phyloP scores from a whole-genome alignment of 1,140 invertebrate genomes.

The Stegodyphus mimosarum region DNA sequence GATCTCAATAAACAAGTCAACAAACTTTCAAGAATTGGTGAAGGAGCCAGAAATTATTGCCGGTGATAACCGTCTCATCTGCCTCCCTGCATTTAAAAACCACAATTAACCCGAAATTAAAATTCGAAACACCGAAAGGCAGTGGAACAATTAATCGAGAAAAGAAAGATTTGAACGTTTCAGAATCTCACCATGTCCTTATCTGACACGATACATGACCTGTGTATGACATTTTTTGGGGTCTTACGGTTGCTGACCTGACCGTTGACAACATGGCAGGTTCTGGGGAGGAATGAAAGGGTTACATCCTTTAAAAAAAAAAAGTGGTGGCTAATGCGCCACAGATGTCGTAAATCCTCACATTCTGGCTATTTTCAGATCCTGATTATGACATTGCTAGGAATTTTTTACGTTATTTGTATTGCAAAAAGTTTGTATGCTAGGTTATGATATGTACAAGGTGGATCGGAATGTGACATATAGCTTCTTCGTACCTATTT shows the following conservation, averaged over 20 bases:
- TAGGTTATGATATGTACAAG: not conserved
- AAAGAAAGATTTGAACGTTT: not conserved
- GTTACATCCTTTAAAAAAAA: not conserved
- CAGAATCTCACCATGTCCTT: not conserved
- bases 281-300: conserved; percentile 6
- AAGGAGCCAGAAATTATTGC: not conserved
- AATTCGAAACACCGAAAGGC: conserved; percentile 15
- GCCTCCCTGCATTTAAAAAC: conserved; percentile 25
- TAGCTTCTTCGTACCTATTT: not conserved
- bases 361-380: not conserved
- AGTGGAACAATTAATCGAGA: not conserved
- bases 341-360: conserved; percentile 16
- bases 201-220: conserved; percentile 12
- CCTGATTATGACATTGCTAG: too few relatives aligned
- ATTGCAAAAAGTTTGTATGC: too few relatives aligned
- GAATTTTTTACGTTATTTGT: too few relatives aligned
- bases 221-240: conserved; percentile 18
- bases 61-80: not conserved
- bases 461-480: not conserved
- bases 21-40: too few relatives aligned
- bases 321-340: conserved; percentile 8
- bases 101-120: conserved; percentile 39
- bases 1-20: too few relatives aligned
- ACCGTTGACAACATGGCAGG: conserved; percentile 13
- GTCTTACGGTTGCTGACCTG: conserved; percentile 23